phyloP scores from a whole-genome alignment of 37 sponge, comb jelly and placozoan genomes.

The Beroe ovata region DNA sequence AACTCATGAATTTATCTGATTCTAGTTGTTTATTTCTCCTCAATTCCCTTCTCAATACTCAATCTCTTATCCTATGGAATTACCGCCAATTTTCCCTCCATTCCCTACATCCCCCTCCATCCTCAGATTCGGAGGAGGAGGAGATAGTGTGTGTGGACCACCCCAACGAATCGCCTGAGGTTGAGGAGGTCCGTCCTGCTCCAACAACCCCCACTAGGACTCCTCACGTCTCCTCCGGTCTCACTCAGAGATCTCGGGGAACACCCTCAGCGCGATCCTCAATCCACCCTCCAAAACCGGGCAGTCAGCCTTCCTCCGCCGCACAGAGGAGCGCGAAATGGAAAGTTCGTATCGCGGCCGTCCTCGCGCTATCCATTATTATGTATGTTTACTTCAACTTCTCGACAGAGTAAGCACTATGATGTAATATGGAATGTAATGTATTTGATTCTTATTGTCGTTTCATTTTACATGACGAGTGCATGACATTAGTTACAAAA shows the following conservation, averaged over 20 bases:
- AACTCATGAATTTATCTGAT: too few species aligned
- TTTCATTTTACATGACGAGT: too few species aligned
- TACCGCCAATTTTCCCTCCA: too few species aligned
- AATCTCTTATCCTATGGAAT: too few species aligned
- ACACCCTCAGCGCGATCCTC: background rate
- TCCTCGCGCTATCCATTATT: constrained; percentile 12
- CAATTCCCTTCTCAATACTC: too few species aligned
- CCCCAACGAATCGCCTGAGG: background rate
- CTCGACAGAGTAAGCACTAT: background rate
- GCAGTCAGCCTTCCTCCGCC: background rate
- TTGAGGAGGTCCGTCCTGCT: background rate
- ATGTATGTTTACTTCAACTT: constrained; percentile 25
- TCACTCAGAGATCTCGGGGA: background rate
- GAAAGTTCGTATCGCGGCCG: constrained; percentile 45
- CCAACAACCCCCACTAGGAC: background rate
- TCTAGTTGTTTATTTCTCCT: too few species aligned
- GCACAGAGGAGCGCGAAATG: constrained; percentile 16
- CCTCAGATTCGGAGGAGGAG: too few species aligned
- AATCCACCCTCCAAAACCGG: background rate
- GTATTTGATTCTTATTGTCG: too few species aligned
- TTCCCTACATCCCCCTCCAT: too few species aligned
- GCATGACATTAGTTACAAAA: too few species aligned
- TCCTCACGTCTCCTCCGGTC: background rate
- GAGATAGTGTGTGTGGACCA: background rate
- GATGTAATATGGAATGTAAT: too few species aligned